Evolutionary conservation across 2,797 vertebrate species (phyloP).

Genomic region (Falco peregrinus): DNA sequence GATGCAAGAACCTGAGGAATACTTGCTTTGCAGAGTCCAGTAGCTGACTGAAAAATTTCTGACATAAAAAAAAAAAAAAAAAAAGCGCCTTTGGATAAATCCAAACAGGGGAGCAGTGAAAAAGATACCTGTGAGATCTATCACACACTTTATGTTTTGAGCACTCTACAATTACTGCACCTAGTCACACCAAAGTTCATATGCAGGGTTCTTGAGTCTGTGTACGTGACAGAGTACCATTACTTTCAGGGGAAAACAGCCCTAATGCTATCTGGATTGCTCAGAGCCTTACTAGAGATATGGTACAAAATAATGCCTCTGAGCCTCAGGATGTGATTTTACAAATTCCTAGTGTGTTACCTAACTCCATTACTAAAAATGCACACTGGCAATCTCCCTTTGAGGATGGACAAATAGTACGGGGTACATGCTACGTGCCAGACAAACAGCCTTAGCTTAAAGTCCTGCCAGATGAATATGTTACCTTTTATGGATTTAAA

Average conservation of each 20-base stretch:
- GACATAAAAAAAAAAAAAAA: not conserved
- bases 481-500: slow-evolving; percentile 50
- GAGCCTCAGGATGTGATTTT: slow-evolving; percentile 36
- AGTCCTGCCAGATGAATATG: slow-evolving; percentile 36
- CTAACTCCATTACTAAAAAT: slow-evolving; percentile 15
- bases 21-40: not conserved
- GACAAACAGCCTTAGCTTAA: slow-evolving; percentile 34
- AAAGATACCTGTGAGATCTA: not conserved
- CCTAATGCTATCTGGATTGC: not conserved
- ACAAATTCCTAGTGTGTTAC: not conserved
- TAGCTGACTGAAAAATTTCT: not conserved
- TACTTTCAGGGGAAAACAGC: not conserved
- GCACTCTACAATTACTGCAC: not conserved
- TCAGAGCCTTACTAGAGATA: not conserved
- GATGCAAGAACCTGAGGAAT: not conserved
- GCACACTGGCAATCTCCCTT: slow-evolving; percentile 15
- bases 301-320: slow-evolving; percentile 2
- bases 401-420: slow-evolving; percentile 56
- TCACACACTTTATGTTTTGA: not conserved
- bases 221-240: not conserved
- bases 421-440: slow-evolving; percentile 46
- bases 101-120: not conserved
- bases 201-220: not conserved
- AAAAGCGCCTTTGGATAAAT: not conserved
- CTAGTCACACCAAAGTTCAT: not conserved